Percentiles rank a stretch among this genome's conserved stretches.
These are phyloP conservation scores for Drosophila sp. DNA, from an alignment of 1,140 invertebrate genomes.

Conservation along the genomic window DNA sequence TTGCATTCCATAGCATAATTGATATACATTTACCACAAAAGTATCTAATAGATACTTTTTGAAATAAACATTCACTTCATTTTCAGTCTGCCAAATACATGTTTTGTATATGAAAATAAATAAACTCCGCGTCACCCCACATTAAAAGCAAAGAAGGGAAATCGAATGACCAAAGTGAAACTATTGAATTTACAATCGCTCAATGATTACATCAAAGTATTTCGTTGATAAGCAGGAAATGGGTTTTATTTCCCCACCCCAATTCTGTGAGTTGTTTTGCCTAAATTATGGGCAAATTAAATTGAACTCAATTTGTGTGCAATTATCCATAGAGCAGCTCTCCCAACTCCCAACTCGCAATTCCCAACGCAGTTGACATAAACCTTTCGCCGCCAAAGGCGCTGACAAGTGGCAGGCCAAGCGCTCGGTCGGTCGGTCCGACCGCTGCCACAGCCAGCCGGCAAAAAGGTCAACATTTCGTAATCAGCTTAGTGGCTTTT, in stretches of 20 bases:
- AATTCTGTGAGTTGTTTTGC: slow-evolving; percentile 28
- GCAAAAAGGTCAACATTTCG: slow-evolving; percentile 78
- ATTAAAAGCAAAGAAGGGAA: slow-evolving; percentile 26
- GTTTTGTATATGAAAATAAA: neutral
- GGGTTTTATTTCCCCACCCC: slow-evolving; percentile 31
- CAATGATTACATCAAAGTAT: slow-evolving; percentile 23
- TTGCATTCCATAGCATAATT: no score
- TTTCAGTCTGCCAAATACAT: neutral
- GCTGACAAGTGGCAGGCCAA: slow-evolving; percentile 65
- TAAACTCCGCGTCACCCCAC: neutral
- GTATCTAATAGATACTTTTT: no score
- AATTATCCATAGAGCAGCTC: slow-evolving; percentile 41
- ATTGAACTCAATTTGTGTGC: slow-evolving; percentile 50
- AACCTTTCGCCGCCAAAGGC: slow-evolving; percentile 76
- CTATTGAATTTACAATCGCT: slow-evolving; percentile 38
- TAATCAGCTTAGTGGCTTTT: slow-evolving; percentile 74
- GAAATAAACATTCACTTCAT: no score
- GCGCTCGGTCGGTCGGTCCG: neutral
- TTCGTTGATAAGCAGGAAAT: slow-evolving; percentile 51
- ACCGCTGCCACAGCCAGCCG: slow-evolving; percentile 18
- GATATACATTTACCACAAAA: no score
- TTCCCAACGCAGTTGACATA: slow-evolving; percentile 63
- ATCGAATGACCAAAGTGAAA: slow-evolving; percentile 34
- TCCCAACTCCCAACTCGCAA: neutral
- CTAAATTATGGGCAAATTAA: slow-evolving; percentile 58